Conservation (phyloP, 1,140 invertebrate species). For the Halyomorpha halys region DNA sequence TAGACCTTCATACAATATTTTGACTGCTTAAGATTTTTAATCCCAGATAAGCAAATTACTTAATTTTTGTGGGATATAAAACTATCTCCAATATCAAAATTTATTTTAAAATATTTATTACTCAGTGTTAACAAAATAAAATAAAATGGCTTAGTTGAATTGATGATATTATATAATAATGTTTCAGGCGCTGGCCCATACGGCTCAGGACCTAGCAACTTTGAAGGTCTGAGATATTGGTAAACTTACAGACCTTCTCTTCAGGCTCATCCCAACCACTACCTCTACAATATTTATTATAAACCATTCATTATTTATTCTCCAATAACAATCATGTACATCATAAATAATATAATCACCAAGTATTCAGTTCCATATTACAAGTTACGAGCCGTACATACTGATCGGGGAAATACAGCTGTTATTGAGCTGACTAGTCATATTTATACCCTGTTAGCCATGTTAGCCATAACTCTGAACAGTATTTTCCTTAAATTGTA, state of each 20-base stretch:
- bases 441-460: constrained; percentile 11
- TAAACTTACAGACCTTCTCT: background rate
- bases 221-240: constrained; percentile 2
- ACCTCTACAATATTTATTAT: constrained; percentile 4
- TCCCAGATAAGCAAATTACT: too few relatives aligned
- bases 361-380: background rate
- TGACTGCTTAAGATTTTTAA: too few relatives aligned
- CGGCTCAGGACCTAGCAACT: constrained; percentile 3
- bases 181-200: constrained; percentile 12
- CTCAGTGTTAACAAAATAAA: too few relatives aligned
- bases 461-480: background rate
- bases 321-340: background rate
- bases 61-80: too few relatives aligned
- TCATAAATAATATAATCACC: background rate
- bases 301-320: background rate
- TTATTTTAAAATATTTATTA: too few relatives aligned
- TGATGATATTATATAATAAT: background rate
- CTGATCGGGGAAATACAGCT: constrained; percentile 9
- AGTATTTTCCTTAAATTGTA: background rate
- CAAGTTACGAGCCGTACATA: background rate
- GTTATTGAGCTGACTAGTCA: constrained; percentile 17
- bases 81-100: too few relatives aligned
- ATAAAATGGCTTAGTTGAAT: too few relatives aligned
- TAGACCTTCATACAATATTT: too few relatives aligned
- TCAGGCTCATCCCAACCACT: background rate